Evolutionary conservation across 2,888 invertebrate genomes (phyloP).

Genomic region (Phortica okadai): DNA sequence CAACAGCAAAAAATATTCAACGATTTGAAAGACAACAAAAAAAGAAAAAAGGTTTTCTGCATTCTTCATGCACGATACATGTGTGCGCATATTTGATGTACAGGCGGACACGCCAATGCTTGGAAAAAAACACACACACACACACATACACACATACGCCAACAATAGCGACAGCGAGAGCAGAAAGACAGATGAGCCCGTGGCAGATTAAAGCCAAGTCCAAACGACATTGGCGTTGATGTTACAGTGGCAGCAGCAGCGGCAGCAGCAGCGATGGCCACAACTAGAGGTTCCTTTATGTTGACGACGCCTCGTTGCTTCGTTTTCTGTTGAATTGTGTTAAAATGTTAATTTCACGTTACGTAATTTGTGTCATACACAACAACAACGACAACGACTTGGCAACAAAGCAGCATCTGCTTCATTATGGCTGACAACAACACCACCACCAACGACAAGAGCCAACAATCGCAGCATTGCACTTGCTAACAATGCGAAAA

Average conservation of each 20-base stretch:
- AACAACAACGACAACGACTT: slow-evolving; percentile 30
- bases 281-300: slow-evolving; percentile 23
- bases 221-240: slow-evolving; percentile 39
- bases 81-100: not conserved
- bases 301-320: not conserved
- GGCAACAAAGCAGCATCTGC: slow-evolving; percentile 36
- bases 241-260: slow-evolving; percentile 30
- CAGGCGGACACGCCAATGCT: not conserved
- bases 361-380: slow-evolving; percentile 71
- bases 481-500: slow-evolving; percentile 53
- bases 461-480: slow-evolving; percentile 43
- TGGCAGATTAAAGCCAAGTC: slow-evolving; percentile 44
- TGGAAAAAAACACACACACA: not conserved
- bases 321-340: slow-evolving; percentile 63
- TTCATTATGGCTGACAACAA: slow-evolving; percentile 52
- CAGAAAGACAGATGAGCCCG: slow-evolving; percentile 57
- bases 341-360: slow-evolving; percentile 69
- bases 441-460: slow-evolving; percentile 30
- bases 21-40: slow-evolving; percentile 7
- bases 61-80: not conserved
- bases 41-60: not conserved
- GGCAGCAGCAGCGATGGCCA: slow-evolving; percentile 34
- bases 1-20: not conserved
- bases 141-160: slow-evolving; percentile 30
- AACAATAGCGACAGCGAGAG: slow-evolving; percentile 39